Conservation (phyloP, 2,888 invertebrate genomes). For the Ethmia dodecea region DNA sequence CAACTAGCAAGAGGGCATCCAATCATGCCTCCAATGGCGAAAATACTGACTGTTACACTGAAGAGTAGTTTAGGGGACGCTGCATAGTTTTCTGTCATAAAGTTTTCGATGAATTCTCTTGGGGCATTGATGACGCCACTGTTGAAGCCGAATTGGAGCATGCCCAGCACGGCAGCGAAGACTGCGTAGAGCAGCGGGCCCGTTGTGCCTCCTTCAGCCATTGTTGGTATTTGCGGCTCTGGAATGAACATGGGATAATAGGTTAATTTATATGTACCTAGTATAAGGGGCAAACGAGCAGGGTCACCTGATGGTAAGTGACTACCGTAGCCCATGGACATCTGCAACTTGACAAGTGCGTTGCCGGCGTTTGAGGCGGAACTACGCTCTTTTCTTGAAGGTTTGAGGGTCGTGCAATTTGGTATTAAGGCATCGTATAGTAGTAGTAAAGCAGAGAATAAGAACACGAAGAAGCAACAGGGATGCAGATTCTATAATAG, state of each 20-base stretch:
- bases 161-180: conserved; percentile 81
- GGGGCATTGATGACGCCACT: conserved; percentile 85
- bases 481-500: no score
- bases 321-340: no score
- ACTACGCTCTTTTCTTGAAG: no score
- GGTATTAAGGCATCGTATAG: no score
- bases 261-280: no score
- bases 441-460: no score
- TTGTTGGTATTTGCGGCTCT: conserved; percentile 41
- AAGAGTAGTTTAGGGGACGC: conserved; percentile 73
- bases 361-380: no score
- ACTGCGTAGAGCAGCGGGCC: conserved; percentile 81
- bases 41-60: conserved; percentile 84
- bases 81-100: conserved; percentile 77
- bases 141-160: conserved; percentile 85
- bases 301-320: no score
- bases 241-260: conserved; percentile 28
- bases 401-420: no score
- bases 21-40: conserved; percentile 87
- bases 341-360: no score
- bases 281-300: no score
- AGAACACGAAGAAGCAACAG: no score
- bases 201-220: conserved; percentile 71
- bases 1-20: conserved; percentile 87
- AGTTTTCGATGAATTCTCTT: conserved; percentile 78